Evolutionary conservation across 2,797 vertebrate species (phyloP).

Genomic region (Danio kyathit): DNA sequence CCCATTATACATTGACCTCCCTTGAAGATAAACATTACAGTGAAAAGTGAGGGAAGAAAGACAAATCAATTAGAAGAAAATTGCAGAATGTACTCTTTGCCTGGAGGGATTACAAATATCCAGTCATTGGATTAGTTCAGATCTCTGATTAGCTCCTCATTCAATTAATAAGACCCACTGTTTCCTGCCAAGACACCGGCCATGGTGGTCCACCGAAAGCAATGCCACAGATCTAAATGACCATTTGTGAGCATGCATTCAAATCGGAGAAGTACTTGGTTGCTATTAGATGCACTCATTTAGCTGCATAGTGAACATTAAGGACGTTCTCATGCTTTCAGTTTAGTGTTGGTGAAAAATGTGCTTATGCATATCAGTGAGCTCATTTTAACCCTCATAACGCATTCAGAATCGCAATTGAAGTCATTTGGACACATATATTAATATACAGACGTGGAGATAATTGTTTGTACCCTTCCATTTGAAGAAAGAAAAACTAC

Average conservation of each 20-base stretch:
- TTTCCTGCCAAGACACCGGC: slow-evolving; percentile 41
- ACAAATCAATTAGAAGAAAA: slow-evolving; percentile 70
- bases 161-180: slow-evolving; percentile 59
- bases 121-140: slow-evolving; percentile 66
- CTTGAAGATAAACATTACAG: slow-evolving; percentile 52
- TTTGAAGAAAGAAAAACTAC: too few species aligned
- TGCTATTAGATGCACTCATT: slow-evolving; percentile 26
- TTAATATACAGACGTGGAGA: too few species aligned
- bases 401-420: too few species aligned
- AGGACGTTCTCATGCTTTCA: background rate
- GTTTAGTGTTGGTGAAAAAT: background rate
- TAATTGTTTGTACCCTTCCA: too few species aligned
- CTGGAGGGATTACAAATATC: slow-evolving; percentile 65
- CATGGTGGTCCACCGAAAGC: slow-evolving; percentile 46
- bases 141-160: slow-evolving; percentile 62
- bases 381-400: background rate
- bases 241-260: slow-evolving; percentile 7
- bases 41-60: slow-evolving; percentile 44
- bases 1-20: slow-evolving; percentile 66
- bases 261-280: slow-evolving; percentile 21
- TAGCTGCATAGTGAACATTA: slow-evolving; percentile 18
- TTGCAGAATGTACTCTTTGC: slow-evolving; percentile 66
- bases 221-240: slow-evolving; percentile 33
- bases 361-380: background rate
- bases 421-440: too few species aligned